Conservation (phyloP, 1,140 invertebrate species). For the Heliconius melpomene region DNA sequence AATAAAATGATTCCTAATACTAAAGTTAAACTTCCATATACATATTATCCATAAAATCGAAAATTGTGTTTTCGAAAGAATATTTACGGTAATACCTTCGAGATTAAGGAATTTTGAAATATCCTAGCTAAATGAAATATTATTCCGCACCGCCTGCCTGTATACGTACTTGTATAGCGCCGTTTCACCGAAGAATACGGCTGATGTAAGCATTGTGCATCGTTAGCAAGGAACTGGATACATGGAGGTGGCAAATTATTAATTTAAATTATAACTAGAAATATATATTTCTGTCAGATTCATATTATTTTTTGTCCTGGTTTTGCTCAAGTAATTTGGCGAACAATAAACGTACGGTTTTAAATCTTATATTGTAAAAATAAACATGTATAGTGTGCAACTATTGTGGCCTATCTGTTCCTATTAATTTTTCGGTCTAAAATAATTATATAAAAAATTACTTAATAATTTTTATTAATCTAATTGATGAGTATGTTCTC, state of each 20-base stretch:
- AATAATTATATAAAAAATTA: no score
- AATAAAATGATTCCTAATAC: background rate
- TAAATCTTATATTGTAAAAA: no score
- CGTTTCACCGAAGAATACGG: slow-evolving; percentile 39
- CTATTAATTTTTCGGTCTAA: no score
- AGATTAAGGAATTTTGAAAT: slow-evolving; percentile 48
- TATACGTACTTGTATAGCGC: slow-evolving; percentile 28
- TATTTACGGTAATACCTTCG: slow-evolving; percentile 38
- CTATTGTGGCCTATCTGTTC: no score
- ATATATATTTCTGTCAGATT: background rate
- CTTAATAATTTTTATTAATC: no score
- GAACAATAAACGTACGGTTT: no score
- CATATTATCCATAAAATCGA: background rate
- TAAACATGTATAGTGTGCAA: no score
- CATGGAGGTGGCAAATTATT: background rate
- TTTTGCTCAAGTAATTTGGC: no score
- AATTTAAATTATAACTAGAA: background rate
- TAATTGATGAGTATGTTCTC: no score
- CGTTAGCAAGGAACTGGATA: background rate
- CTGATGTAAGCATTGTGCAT: slow-evolving; percentile 48
- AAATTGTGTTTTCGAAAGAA: slow-evolving; percentile 37
- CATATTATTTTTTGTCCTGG: no score
- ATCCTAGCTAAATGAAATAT: slow-evolving; percentile 51
- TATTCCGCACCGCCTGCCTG: slow-evolving; percentile 38
- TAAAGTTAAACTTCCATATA: background rate